Conservation (phyloP, 1,140 invertebrate genomes). For the Artemia franciscana region DNA sequence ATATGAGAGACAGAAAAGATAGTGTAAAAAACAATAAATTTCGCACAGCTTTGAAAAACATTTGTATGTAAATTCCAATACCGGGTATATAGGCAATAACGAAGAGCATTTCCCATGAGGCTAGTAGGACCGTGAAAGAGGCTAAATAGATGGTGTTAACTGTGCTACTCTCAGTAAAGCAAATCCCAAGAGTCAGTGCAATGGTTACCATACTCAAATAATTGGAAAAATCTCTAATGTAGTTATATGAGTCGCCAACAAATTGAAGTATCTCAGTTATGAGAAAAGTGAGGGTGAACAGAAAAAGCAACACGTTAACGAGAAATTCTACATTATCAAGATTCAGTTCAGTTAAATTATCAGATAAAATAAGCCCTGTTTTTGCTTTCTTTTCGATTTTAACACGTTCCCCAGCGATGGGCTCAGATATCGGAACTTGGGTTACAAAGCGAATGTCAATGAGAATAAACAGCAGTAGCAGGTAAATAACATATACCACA, state of each 20-base stretch:
- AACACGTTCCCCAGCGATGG: neutral
- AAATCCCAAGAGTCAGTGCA: constrained; percentile 29
- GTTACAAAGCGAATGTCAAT: constrained; percentile 23
- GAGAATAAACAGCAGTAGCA: constrained; percentile 49
- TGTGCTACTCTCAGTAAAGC: constrained; percentile 24
- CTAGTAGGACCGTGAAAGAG: constrained; percentile 53
- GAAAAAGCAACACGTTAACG: neutral
- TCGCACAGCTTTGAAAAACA: constrained; percentile 59
- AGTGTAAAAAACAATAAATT: constrained; percentile 59
- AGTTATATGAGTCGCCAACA: neutral
- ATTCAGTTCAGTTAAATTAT: neutral
- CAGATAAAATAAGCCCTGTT: neutral
- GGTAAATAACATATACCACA: constrained; percentile 50
- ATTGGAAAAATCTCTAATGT: neutral
- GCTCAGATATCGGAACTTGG: neutral
- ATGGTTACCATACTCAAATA: constrained; percentile 24
- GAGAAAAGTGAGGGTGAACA: neutral
- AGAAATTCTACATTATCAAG: neutral
- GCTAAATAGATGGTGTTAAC: constrained; percentile 54
- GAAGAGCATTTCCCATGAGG: constrained; percentile 60
- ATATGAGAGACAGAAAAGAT: constrained; percentile 54
- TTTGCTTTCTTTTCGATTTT: neutral
- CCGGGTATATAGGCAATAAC: constrained; percentile 62
- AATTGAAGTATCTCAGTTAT: neutral
- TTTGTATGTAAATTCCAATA: constrained; percentile 62